Evolutionary conservation across 2,113 vertebrate species (phyloP).

Genomic region (Ginglymostoma cirratum): DNA sequence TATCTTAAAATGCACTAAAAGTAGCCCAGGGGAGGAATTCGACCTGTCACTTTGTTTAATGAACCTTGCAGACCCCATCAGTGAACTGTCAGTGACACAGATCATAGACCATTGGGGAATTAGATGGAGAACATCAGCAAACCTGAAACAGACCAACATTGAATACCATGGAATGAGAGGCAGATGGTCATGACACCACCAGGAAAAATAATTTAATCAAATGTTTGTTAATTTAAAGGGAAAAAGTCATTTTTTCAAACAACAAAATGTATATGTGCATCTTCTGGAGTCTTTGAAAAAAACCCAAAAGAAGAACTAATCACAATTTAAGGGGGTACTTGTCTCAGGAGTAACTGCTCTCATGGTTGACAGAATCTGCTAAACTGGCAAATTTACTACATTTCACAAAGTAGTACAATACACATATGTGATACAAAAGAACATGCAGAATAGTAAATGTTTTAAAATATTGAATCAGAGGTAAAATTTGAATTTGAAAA

Average conservation of each 20-base stretch:
- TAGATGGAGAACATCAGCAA: slow-evolving; percentile 13
- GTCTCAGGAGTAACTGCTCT: not conserved
- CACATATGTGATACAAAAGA: not conserved
- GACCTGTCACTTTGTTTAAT: not conserved
- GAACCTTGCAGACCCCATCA: not conserved
- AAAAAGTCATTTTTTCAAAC: not conserved
- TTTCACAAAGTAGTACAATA: not conserved
- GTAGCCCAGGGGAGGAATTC: not conserved
- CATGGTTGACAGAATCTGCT: not conserved
- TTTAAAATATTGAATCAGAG: not conserved
- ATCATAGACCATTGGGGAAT: slow-evolving; percentile 2
- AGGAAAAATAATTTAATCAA: not conserved
- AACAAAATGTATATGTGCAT: not conserved
- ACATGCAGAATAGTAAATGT: not conserved
- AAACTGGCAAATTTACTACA: not conserved
- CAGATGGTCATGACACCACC: not conserved
- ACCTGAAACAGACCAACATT: not conserved
- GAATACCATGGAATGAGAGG: not conserved
- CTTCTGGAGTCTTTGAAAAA: not conserved
- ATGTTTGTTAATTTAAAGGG: not conserved
- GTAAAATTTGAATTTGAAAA: not conserved
- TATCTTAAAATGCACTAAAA: not conserved
- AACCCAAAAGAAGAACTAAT: not conserved
- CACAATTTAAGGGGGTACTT: not conserved
- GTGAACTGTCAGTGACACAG: slow-evolving; percentile 4